phyloP scores from a whole-genome alignment of 1,140 invertebrate genomes.

The Drosophila kikkawai region DNA sequence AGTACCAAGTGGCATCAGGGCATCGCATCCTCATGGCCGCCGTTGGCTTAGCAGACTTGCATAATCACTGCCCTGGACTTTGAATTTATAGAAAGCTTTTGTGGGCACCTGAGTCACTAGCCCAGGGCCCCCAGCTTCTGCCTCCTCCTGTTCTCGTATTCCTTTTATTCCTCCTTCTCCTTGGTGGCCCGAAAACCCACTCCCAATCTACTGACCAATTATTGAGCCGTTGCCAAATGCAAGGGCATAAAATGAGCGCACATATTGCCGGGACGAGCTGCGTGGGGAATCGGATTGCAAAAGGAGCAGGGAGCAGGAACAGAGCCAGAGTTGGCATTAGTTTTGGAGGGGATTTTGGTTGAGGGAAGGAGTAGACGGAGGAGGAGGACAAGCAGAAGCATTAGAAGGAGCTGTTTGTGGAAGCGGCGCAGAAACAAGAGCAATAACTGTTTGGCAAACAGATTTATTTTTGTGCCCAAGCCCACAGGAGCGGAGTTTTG shows the following conservation, averaged over 20 bases:
- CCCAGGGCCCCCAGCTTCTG: neutral
- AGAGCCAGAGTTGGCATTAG: constrained; percentile 35
- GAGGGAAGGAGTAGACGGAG: neutral
- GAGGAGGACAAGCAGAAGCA: neutral
- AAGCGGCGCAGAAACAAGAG: constrained; percentile 66
- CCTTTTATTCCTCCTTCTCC: neutral
- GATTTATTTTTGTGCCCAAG: constrained; percentile 70
- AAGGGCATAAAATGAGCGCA: constrained; percentile 73
- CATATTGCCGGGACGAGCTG: constrained; percentile 60
- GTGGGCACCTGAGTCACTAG: constrained; percentile 68
- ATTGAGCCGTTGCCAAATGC: constrained; percentile 78
- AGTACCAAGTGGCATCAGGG: constrained; percentile 2
- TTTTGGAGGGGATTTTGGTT: constrained; percentile 12
- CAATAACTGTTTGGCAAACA: constrained; percentile 83
- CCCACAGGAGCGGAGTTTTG: constrained; percentile 44
- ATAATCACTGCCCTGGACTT: constrained; percentile 71
- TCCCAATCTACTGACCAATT: constrained; percentile 66
- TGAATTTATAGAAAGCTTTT: constrained; percentile 79
- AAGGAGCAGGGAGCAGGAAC: constrained; percentile 6
- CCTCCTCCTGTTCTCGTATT: neutral
- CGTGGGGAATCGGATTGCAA: constrained; percentile 36
- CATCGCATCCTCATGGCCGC: constrained; percentile 24
- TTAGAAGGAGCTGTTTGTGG: constrained; percentile 29
- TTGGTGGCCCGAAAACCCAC: neutral
- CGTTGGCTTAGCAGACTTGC: constrained; percentile 57